Conservation (phyloP, 2,113 vertebrate genomes). For the Synodontis membranacea region DNA sequence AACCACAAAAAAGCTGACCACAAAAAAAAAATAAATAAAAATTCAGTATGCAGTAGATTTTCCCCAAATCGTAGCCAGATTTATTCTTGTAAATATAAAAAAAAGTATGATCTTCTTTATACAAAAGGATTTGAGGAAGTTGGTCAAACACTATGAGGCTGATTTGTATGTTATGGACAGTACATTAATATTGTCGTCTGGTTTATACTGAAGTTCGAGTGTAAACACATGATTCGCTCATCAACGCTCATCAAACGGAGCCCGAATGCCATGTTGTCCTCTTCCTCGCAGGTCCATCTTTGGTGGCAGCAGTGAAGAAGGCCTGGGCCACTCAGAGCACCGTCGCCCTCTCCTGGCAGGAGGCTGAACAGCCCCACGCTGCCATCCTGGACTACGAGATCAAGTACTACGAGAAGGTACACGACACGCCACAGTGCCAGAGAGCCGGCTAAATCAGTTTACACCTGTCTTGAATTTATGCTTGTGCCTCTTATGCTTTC, state of each 20-base stretch:
- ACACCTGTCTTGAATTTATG: no score
- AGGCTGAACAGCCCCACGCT: conserved; percentile 84
- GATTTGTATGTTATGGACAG: background rate
- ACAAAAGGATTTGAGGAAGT: background rate
- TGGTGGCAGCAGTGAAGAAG: conserved; percentile 91
- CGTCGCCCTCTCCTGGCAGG: conserved; percentile 97
- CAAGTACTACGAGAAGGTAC: conserved; percentile 98
- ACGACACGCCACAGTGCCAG: background rate
- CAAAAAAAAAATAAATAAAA: no score
- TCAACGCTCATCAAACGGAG: background rate
- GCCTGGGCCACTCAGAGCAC: conserved; percentile 95
- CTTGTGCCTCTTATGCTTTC: no score
- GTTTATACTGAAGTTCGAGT: background rate
- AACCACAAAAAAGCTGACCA: no score
- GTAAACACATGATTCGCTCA: background rate
- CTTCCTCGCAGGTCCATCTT: conserved; percentile 80
- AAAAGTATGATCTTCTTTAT: background rate
- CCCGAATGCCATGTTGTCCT: background rate
- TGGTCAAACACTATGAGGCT: background rate
- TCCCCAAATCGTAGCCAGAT: background rate
- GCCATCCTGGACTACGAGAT: conserved; percentile 96
- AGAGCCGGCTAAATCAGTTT: background rate
- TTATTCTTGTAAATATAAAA: background rate
- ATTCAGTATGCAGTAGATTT: no score
- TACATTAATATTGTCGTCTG: background rate